A percentile compares a stretch with the other conserved stretches of the same genome.
Evolutionary conservation across 2,797 vertebrate species (phyloP).

Genomic region (Phylloscopus collybita): DNA sequence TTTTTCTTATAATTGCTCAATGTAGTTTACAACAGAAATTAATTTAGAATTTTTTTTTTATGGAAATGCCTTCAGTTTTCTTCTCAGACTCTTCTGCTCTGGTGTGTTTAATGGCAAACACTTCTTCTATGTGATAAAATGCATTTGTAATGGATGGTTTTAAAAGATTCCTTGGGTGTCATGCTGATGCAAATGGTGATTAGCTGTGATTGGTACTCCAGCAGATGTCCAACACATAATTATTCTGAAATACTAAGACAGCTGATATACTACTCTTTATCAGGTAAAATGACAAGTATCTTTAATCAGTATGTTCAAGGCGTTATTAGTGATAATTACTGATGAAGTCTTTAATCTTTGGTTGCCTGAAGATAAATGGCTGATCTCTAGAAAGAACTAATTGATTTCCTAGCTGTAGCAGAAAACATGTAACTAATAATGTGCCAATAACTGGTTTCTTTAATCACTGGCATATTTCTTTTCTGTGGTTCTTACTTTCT

Average conservation of each 20-base stretch:
- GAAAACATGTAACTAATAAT: not conserved
- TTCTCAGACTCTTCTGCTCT: not conserved
- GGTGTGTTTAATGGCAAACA: not conserved
- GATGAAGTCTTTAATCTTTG: conserved; percentile 4
- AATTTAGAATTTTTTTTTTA: not conserved
- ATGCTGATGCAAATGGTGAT: not conserved
- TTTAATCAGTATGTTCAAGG: conserved; percentile 26
- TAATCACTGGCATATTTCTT: not conserved
- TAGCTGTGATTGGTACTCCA: not conserved
- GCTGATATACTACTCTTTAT: not conserved
- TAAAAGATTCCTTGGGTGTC: not conserved
- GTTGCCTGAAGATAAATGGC: conserved; percentile 12
- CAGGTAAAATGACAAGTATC: not conserved
- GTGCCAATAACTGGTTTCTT: not conserved
- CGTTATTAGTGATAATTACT: conserved; percentile 33
- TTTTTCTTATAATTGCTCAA: not conserved
- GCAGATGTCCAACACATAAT: not conserved
- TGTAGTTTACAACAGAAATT: not conserved
- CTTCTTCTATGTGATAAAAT: not conserved
- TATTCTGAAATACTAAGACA: not conserved
- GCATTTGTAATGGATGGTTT: not conserved
- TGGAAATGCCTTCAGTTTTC: not conserved
- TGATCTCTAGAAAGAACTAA: not conserved
- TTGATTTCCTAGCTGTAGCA: not conserved
- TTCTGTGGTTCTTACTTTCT: not conserved